A percentile compares a stretch with the other conserved stretches of the same genome.
Evolutionary conservation across 2,113 vertebrate genomes (phyloP).

Genomic region (Nothoprocta perdicaria): DNA sequence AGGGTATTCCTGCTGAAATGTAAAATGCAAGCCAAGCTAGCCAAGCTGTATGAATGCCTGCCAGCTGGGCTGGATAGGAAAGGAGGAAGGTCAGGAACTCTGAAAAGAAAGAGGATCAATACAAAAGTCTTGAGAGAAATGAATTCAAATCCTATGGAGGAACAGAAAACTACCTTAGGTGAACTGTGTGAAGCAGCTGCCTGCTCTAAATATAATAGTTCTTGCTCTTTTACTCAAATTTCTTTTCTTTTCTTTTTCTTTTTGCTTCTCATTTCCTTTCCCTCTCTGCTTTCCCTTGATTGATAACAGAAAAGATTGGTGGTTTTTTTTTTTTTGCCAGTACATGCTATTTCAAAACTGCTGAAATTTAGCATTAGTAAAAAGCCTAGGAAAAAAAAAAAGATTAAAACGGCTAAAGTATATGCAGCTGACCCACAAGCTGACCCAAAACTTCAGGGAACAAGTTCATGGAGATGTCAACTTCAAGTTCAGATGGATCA

Average conservation of each 20-base stretch:
- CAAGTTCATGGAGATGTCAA: constrained; percentile 29
- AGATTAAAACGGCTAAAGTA: constrained; percentile 20
- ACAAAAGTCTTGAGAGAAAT: constrained; percentile 44
- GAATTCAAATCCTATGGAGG: background rate
- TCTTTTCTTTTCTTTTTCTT: background rate
- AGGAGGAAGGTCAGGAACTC: constrained; percentile 48
- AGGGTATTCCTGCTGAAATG: constrained; percentile 28
- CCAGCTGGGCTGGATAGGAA: constrained; percentile 35
- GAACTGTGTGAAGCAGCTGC: constrained; percentile 21
- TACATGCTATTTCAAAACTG: background rate
- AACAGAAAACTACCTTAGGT: constrained; percentile 41
- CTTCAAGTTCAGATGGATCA: constrained; percentile 47
- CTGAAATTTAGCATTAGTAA: constrained; percentile 11
- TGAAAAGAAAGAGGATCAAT: constrained; percentile 45
- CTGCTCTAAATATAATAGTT: constrained; percentile 46
- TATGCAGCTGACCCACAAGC: constrained; percentile 10
- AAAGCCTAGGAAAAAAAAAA: background rate
- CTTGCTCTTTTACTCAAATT: constrained; percentile 12
- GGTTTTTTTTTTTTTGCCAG: background rate
- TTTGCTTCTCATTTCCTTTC: constrained; percentile 12
- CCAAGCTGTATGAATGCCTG: background rate
- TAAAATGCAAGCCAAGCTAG: background rate
- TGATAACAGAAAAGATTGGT: background rate
- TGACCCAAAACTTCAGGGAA: constrained; percentile 39
- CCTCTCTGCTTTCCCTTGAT: constrained; percentile 9